Percentiles rank a stretch among this genome's conserved stretches.
These are phyloP conservation scores for Nymphalis io DNA, from an alignment of 1,140 invertebrate genomes.

Conservation along the genomic window DNA sequence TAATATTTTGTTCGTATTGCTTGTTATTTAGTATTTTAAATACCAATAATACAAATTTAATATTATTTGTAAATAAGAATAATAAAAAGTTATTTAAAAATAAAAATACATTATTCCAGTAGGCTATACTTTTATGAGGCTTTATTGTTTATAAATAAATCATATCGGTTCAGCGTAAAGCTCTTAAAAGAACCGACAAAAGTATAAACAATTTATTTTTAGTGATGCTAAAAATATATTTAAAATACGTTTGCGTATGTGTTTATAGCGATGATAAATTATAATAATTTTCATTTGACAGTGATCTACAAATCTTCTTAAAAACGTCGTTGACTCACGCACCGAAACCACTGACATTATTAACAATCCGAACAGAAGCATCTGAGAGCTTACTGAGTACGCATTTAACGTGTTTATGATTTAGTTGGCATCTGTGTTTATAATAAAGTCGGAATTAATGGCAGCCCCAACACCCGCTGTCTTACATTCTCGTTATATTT, in stretches of 20 bases:
- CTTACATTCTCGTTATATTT: conserved; percentile 65
- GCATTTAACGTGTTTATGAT: conserved; percentile 73
- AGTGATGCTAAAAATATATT: no score
- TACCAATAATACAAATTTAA: no score
- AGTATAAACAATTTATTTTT: no score
- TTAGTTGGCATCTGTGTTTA: conserved; percentile 68
- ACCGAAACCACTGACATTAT: conserved; percentile 27
- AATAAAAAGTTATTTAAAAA: no score
- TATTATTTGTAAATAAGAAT: no score
- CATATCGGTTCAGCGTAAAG: no score
- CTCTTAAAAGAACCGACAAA: no score
- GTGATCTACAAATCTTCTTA: neutral
- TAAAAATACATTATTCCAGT: no score
- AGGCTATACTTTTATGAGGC: no score
- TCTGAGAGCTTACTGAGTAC: conserved; percentile 48
- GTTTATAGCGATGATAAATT: neutral
- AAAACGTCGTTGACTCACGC: conserved; percentile 18
- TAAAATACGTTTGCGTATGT: neutral
- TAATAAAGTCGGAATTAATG: conserved; percentile 75
- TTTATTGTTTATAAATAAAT: no score
- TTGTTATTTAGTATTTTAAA: no score
- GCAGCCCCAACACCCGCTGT: conserved; percentile 47
- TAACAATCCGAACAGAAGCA: conserved; percentile 28
- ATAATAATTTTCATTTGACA: neutral
- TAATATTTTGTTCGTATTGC: no score